These are phyloP conservation scores for Meriones psammophilus DNA, from an alignment of 2,797 vertebrate species.

Conservation along the genomic window DNA sequence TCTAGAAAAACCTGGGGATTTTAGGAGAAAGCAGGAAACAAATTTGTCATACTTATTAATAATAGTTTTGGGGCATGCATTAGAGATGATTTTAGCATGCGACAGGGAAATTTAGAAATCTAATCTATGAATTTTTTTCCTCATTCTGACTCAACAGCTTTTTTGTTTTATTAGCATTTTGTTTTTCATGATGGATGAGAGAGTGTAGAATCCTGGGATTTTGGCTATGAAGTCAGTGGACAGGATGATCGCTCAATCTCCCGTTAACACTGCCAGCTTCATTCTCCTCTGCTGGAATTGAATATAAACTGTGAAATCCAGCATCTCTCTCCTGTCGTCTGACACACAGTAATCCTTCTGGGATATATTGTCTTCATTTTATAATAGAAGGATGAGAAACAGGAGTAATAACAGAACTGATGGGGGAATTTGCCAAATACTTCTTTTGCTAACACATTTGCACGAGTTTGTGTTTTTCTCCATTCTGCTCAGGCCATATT, in stretches of 20 bases:
- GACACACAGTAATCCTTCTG: not conserved
- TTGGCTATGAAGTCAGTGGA: not conserved
- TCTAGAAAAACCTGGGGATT: not conserved
- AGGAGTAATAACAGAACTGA: not conserved
- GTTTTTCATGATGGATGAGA: not conserved
- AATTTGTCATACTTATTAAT: not conserved
- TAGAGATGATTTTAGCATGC: not conserved
- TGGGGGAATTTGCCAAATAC: not conserved
- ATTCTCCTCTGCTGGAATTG: not conserved
- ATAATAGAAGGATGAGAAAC: not conserved
- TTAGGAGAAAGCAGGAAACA: conserved; percentile 22
- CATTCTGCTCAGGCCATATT: not conserved
- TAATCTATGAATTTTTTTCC: not conserved
- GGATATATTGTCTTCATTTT: conserved; percentile 41
- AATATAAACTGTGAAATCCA: conserved; percentile 3
- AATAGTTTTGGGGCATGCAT: not conserved
- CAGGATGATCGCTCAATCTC: not conserved
- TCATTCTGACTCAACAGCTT: not conserved
- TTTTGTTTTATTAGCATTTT: conserved; percentile 28
- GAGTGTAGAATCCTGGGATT: not conserved
- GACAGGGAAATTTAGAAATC: not conserved
- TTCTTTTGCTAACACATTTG: not conserved
- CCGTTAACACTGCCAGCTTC: conserved; percentile 4
- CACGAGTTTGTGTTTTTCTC: not conserved
- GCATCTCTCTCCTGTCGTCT: not conserved